Evolutionary conservation across 2,113 vertebrate genomes (phyloP).

Genomic region (Cochlearius cochlearius): DNA sequence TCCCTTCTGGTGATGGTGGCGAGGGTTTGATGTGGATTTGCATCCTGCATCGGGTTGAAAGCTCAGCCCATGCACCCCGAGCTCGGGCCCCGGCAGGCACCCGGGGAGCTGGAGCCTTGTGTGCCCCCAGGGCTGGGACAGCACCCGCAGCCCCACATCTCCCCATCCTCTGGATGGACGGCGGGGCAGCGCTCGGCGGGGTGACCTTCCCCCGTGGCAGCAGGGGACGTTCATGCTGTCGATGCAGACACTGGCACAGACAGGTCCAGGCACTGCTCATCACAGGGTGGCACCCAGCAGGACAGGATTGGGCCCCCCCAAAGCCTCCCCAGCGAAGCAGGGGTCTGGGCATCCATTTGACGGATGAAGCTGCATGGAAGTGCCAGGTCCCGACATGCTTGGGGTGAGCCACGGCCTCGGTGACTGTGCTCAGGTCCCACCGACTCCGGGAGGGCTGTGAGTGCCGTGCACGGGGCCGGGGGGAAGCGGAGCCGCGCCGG

Average conservation of each 20-base stretch:
- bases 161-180: not conserved
- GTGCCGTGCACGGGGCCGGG: not conserved
- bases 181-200: rapidly evolving
- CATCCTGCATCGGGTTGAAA: not conserved
- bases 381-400: rapidly evolving
- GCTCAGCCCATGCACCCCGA: not conserved
- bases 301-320: not conserved
- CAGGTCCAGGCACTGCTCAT: not conserved
- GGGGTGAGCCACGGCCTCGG: rapidly evolving
- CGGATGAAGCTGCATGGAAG: not conserved
- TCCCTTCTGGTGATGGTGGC: not conserved
- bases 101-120: not conserved
- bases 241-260: rapidly evolving
- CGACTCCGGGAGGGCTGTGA: rapidly evolving
- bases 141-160: not conserved
- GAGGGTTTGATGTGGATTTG: not conserved
- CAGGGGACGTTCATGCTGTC: not conserved
- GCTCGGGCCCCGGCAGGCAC: not conserved
- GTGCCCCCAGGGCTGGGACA: not conserved
- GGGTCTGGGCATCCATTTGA: not conserved
- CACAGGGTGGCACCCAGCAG: not conserved
- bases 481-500: not conserved
- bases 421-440: not conserved
- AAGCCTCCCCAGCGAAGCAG: not conserved
- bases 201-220: not conserved